phyloP scores from a whole-genome alignment of 2,113 vertebrate species.

The Cercopithecus mona region DNA sequence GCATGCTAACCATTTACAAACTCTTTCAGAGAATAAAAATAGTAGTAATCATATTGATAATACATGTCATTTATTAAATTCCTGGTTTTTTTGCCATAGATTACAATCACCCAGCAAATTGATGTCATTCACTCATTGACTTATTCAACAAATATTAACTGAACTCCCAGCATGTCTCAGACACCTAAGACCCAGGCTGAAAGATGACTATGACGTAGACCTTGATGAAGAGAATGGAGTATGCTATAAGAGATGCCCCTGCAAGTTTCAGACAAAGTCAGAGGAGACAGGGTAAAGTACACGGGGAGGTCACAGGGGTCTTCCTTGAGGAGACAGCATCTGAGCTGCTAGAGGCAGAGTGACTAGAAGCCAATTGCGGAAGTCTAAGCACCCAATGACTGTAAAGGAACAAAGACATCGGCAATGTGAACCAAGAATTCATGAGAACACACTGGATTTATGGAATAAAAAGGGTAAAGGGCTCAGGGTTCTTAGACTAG shows the following conservation, averaged over 20 bases:
- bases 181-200: neutral
- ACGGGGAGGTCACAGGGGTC: neutral
- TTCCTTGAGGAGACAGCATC: neutral
- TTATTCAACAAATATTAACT: neutral
- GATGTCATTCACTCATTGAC: neutral
- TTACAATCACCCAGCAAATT: neutral
- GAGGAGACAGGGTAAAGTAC: neutral
- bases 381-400: too few species aligned
- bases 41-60: neutral
- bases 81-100: neutral
- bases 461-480: neutral
- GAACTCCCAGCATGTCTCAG: neutral
- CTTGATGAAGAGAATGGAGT: neutral
- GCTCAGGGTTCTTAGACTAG: neutral
- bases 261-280: neutral
- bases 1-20: neutral
- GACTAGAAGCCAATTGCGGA: neutral
- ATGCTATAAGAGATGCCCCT: neutral
- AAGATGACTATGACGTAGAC: neutral
- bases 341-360: neutral
- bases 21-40: neutral
- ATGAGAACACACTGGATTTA: neutral
- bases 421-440: neutral
- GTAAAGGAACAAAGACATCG: neutral
- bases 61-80: conserved; percentile 12